Base-by-base conservation (phyloP, 2,888 invertebrate genomes). In the Schizotus pectinicornis region DNA sequence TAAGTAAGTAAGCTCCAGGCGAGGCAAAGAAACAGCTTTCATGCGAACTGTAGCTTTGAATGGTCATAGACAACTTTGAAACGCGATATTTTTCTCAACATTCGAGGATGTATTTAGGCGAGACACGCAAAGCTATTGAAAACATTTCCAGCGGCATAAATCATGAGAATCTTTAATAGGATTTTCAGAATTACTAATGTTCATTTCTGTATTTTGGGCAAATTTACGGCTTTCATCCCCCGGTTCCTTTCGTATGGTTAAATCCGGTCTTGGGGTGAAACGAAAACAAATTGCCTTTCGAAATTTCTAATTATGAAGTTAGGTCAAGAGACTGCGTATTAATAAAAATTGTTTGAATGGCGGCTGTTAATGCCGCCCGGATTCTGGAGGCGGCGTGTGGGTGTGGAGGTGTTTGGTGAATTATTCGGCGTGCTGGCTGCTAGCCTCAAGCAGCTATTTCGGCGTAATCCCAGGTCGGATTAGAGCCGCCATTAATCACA, bases 1-100 rank as follows among this genome's bases (percentile, higher is more conserved):
- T 73, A 75, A 75, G 74, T 74, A 75, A 74, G 73, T 73, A 74
- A 74, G 74, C 75, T 73, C 67, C 65, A 56, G 67, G 66, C 67
- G 64, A 63, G 61, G 62, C 63, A 64, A 55, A 67, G 66, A 62
- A 67, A 65, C 72, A 63, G 70, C 62, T 69, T 72, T 69, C 70
- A 64, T 65, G 67, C 59, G 62, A 66, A 67, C 63, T 54, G 66
- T 67, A 63, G 68, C 64, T 63, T 64, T 69, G 67, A 69, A 74
- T 71, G 70, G 73, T 68, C 69, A 71, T 67, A 71, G 70, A 70
- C 68, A 67, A 72, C 67, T 70, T 70, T 67, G 67, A 64, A 63
- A 67, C 59, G 66, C 62, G 64, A 69, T 69, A 68, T 67, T 68
- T 69, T 68, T 62, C 55, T 56, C 56, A 50, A 55, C 54, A 62